These are phyloP conservation scores for Drosophila littoralis DNA, from an alignment of 1,140 invertebrate genomes.

Conservation along the genomic window DNA sequence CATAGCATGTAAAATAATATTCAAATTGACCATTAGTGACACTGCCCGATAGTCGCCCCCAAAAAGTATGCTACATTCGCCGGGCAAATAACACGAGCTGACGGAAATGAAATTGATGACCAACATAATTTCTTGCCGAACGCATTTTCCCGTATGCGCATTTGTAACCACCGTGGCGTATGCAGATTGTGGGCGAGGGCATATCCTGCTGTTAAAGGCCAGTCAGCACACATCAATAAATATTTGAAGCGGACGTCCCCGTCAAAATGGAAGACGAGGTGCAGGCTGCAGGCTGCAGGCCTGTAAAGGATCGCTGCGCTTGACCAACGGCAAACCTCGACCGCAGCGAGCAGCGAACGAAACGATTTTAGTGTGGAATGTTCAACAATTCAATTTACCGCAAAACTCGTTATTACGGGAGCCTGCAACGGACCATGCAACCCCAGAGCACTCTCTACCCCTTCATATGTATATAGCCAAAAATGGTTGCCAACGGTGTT, in stretches of 20 bases:
- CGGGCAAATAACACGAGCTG: slow-evolving; percentile 11
- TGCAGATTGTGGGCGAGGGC: not conserved
- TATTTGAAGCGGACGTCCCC: not conserved
- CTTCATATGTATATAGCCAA: slow-evolving; percentile 17
- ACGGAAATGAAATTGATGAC: slow-evolving; percentile 42
- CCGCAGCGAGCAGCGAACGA: slow-evolving; percentile 26
- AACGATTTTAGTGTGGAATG: slow-evolving; percentile 50
- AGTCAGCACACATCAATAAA: slow-evolving; percentile 13
- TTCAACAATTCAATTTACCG: slow-evolving; percentile 56
- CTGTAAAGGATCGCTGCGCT: slow-evolving; percentile 17
- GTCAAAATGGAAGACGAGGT: slow-evolving; percentile 4
- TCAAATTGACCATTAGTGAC: too few relatives aligned
- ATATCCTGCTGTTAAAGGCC: slow-evolving; percentile 1
- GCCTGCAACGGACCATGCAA: not conserved
- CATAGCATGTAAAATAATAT: too few relatives aligned
- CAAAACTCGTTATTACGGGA: slow-evolving; percentile 54
- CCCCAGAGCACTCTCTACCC: too few relatives aligned
- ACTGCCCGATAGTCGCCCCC: not conserved
- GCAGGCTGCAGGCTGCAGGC: not conserved
- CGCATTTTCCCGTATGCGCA: slow-evolving; percentile 16
- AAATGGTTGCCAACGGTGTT: slow-evolving; percentile 35
- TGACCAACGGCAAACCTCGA: slow-evolving; percentile 18
- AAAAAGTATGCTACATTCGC: slow-evolving; percentile 1
- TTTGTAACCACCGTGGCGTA: too few relatives aligned
- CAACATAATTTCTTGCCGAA: slow-evolving; percentile 38